phyloP scores from a whole-genome alignment of 2,797 vertebrate species.

The Molossus molossus region DNA sequence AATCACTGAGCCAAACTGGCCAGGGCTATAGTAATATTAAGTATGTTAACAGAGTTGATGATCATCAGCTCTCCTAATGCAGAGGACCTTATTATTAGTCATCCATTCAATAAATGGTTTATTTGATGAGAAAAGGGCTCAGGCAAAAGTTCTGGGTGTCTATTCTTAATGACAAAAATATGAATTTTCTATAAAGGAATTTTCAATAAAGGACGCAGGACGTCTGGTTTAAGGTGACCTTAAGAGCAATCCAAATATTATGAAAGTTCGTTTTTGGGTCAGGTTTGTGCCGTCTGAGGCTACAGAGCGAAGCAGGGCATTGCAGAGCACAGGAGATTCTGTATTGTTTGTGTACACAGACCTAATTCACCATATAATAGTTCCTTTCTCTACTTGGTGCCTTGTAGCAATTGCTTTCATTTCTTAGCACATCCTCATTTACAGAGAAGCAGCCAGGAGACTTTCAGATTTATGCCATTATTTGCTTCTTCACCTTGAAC shows the following conservation, averaged over 20 bases:
- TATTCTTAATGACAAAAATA: constrained; percentile 57
- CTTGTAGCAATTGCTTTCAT: constrained; percentile 74
- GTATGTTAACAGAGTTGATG: constrained; percentile 58
- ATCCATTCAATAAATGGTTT: constrained; percentile 66
- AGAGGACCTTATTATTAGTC: constrained; percentile 51
- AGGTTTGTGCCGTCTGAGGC: background rate
- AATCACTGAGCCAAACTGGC: no score
- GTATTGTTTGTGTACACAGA: constrained; percentile 57
- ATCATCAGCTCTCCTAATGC: constrained; percentile 46
- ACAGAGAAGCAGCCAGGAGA: constrained; percentile 76
- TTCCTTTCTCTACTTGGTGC: constrained; percentile 67
- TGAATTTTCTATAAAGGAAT: constrained; percentile 50
- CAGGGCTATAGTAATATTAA: constrained; percentile 47
- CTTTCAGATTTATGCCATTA: constrained; percentile 78
- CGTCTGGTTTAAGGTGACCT: constrained; percentile 58
- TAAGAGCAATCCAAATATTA: constrained; percentile 13
- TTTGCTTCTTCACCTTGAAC: constrained; percentile 87
- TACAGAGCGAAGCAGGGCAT: background rate
- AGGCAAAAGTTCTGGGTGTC: constrained; percentile 29
- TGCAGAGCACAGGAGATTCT: constrained; percentile 23
- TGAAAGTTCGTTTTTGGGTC: constrained; percentile 53
- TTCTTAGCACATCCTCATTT: constrained; percentile 73
- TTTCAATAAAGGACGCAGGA: constrained; percentile 24
- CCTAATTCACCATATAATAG: constrained; percentile 74
- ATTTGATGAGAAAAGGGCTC: constrained; percentile 35